Percentiles rank a stretch among this genome's conserved stretches.
Evolutionary conservation across 2,113 vertebrate genomes (phyloP).

Genomic region (Festucalex cinctus): DNA sequence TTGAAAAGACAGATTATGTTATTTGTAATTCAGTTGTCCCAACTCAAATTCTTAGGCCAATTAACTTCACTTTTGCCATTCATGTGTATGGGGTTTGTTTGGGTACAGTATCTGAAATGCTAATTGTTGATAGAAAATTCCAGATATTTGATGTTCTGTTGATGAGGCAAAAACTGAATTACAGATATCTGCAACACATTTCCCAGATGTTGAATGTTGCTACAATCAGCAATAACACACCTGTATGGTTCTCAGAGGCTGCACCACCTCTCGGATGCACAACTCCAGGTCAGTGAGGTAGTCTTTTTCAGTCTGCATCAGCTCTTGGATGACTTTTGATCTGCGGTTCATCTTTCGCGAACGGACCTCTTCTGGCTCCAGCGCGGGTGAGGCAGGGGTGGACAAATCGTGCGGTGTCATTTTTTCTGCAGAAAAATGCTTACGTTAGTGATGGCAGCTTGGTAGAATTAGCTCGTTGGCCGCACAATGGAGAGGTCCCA

Average conservation of each 20-base stretch:
- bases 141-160: too few relatives aligned
- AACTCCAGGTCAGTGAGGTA: slow-evolving; percentile 84
- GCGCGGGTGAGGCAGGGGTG: slow-evolving; percentile 33
- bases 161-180: too few relatives aligned
- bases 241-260: slow-evolving; percentile 82
- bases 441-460: neutral
- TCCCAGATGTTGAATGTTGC: too few relatives aligned
- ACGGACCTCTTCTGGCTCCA: slow-evolving; percentile 77
- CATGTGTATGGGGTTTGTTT: too few relatives aligned
- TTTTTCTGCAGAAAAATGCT: slow-evolving; percentile 76
- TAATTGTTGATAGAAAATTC: too few relatives aligned
- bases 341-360: slow-evolving; percentile 83
- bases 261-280: slow-evolving; percentile 85
- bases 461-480: neutral
- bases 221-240: slow-evolving; percentile 53
- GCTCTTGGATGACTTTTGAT: slow-evolving; percentile 85
- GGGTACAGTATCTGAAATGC: too few relatives aligned
- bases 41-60: too few relatives aligned
- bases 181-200: too few relatives aligned
- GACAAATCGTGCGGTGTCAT: slow-evolving; percentile 75
- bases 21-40: too few relatives aligned
- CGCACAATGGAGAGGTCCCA: neutral
- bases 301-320: slow-evolving; percentile 89
- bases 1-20: too few relatives aligned
- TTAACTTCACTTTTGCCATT: too few relatives aligned